Conservation (phyloP, 2,113 vertebrate genomes). For the Orientallactaga bullata region DNA sequence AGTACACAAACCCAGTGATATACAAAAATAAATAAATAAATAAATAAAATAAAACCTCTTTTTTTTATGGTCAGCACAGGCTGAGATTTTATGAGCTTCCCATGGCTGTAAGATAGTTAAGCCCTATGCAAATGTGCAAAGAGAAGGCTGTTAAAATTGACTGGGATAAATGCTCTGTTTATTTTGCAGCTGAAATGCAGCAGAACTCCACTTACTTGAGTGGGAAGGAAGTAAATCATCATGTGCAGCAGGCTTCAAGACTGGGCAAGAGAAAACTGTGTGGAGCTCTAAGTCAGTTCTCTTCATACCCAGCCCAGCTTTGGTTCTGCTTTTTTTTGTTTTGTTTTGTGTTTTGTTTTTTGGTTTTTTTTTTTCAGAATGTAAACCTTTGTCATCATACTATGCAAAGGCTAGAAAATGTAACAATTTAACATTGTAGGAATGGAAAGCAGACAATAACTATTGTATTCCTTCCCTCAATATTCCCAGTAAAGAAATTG, state of each 20-base stretch:
- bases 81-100: slow-evolving; percentile 80
- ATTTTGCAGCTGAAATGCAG: slow-evolving; percentile 36
- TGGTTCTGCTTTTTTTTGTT: not conserved
- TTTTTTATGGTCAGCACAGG: slow-evolving; percentile 71
- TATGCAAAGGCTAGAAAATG: not conserved
- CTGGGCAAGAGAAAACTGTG: fast-evolving
- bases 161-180: slow-evolving; percentile 71
- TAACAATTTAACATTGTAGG: not conserved
- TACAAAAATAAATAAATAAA: slow-evolving; percentile 42
- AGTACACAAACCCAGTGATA: slow-evolving; percentile 58
- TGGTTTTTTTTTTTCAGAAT: too few species aligned
- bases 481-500: not conserved
- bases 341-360: too few species aligned
- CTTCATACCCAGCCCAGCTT: too few species aligned
- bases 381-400: not conserved
- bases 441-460: not conserved
- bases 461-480: not conserved
- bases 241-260: not conserved
- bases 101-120: slow-evolving; percentile 66
- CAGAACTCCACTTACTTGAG: not conserved
- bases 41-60: not conserved
- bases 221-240: not conserved
- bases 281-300: not conserved
- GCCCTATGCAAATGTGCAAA: slow-evolving; percentile 71
- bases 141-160: slow-evolving; percentile 71